A percentile compares a stretch with the other conserved stretches of the same genome.
These are phyloP conservation scores for Platycercus adscitus DNA, from an alignment of 2,113 vertebrate genomes.

Conservation along the genomic window DNA sequence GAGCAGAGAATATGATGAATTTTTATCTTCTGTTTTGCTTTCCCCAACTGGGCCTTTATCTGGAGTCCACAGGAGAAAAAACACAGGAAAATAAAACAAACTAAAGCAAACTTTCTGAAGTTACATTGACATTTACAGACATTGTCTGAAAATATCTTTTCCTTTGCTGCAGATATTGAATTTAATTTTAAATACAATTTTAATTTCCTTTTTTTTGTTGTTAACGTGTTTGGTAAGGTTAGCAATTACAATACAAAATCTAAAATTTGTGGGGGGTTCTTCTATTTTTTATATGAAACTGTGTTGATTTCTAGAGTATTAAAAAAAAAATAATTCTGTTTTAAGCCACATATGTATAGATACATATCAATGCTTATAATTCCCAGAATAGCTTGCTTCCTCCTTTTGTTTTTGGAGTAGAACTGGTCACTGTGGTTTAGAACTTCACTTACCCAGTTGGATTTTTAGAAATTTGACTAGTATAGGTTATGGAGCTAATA, in stretches of 20 bases:
- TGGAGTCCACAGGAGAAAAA: not conserved
- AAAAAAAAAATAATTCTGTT: not conserved
- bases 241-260: not conserved
- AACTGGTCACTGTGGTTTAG: not conserved
- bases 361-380: not conserved
- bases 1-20: not conserved
- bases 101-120: not conserved
- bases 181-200: not conserved
- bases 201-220: not conserved
- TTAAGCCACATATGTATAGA: not conserved
- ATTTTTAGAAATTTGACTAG: not conserved
- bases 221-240: not conserved
- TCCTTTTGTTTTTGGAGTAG: not conserved
- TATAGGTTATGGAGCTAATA: not conserved
- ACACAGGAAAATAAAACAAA: not conserved
- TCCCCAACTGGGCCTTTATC: not conserved
- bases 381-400: not conserved
- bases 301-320: not conserved
- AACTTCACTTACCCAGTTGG: not conserved
- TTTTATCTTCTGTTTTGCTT: not conserved
- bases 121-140: not conserved
- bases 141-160: not conserved
- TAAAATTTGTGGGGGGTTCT: rapidly evolving
- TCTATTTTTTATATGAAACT: not conserved
- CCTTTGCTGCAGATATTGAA: not conserved